Evolutionary conservation across 2,888 invertebrate genomes (phyloP).

Genomic region (Xestia c-nigrum): DNA sequence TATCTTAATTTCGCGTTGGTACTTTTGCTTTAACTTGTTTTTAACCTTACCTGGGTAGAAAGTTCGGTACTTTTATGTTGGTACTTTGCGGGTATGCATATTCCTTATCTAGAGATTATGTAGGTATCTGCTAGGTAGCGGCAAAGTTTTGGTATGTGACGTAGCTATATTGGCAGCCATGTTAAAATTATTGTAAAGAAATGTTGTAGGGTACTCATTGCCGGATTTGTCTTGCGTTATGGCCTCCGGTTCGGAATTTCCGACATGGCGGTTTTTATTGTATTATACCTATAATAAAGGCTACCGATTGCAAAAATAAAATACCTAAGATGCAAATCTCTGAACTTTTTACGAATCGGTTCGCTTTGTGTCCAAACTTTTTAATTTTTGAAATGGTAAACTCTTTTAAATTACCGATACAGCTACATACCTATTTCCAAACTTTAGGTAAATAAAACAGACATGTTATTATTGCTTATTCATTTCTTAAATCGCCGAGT

Average conservation of each 20-base stretch:
- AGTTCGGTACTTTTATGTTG: conserved; percentile 29
- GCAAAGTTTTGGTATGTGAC: background rate
- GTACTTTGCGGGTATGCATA: background rate
- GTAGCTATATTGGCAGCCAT: background rate
- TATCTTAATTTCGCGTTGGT: conserved; percentile 45
- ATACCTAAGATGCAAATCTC: background rate
- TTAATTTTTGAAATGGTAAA: background rate
- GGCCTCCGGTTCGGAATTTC: background rate
- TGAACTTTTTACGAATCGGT: background rate
- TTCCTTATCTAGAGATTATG: conserved; percentile 4
- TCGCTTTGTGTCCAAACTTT: background rate
- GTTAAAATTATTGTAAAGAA: background rate
- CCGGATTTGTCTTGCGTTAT: background rate
- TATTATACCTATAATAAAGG: background rate
- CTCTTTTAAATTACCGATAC: too few species aligned
- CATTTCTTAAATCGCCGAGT: background rate
- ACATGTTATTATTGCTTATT: background rate
- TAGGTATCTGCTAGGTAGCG: background rate
- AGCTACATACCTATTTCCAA: too few species aligned
- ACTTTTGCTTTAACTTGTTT: conserved; percentile 4
- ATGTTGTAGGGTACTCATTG: background rate
- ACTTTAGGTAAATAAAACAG: background rate
- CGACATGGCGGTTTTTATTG: background rate
- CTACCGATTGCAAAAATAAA: background rate
- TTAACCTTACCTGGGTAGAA: conserved; percentile 23